Evolutionary conservation across 2,888 invertebrate species (phyloP).

Genomic region (Perizoma affinitatum): DNA sequence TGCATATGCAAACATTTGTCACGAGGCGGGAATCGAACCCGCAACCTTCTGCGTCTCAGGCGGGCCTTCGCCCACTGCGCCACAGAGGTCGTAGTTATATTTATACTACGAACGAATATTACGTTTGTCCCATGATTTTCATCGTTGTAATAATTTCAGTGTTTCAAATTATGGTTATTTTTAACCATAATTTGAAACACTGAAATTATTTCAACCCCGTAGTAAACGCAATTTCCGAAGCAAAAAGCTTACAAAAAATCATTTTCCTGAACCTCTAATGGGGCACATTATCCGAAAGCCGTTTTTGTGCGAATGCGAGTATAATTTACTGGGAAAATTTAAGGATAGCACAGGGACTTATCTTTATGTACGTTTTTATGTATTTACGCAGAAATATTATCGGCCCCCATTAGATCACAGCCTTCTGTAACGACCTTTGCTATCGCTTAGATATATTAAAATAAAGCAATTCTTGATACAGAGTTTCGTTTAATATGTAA

Average conservation of each 20-base stretch:
- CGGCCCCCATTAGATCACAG: conserved; percentile 44
- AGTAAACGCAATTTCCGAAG: conserved; percentile 46
- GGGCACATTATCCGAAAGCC: conserved; percentile 73
- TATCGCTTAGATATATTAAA: conserved; percentile 59
- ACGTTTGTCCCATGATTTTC: too few species aligned
- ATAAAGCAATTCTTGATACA: conserved; percentile 36
- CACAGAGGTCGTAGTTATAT: too few species aligned
- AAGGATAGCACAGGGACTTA: conserved; percentile 64
- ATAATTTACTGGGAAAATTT: conserved; percentile 70
- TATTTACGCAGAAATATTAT: conserved; percentile 58
- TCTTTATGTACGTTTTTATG: conserved; percentile 77
- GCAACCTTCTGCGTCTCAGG: too few species aligned
- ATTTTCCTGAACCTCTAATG: conserved; percentile 71
- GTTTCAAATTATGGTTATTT: conserved; percentile 22
- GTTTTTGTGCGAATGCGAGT: conserved; percentile 67
- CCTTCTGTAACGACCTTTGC: conserved; percentile 49
- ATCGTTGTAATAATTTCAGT: too few species aligned
- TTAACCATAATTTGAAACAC: conserved; percentile 39
- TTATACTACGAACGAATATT: too few species aligned
- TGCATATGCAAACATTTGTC: too few species aligned
- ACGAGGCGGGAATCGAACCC: too few species aligned
- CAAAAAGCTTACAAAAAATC: conserved; percentile 60
- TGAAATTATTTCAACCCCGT: conserved; percentile 42
- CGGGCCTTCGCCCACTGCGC: too few species aligned
- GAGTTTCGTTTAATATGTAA: background rate